A percentile compares a stretch with the other conserved stretches of the same genome.
phyloP scores from a whole-genome alignment of 1,140 invertebrate species.

The Aphelinus certus region DNA sequence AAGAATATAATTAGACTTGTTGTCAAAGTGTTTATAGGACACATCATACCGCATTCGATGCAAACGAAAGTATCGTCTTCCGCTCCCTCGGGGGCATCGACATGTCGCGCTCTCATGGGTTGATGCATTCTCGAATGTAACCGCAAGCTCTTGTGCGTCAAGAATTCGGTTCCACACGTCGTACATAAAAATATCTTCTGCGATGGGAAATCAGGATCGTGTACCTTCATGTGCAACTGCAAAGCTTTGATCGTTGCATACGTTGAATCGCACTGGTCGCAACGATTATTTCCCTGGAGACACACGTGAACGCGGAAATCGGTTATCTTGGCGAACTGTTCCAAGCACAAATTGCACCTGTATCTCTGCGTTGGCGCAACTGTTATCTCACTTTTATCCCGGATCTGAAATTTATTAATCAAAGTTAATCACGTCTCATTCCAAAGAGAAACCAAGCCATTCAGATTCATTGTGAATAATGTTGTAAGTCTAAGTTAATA shows the following conservation, averaged over 20 bases:
- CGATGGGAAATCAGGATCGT: constrained; percentile 49
- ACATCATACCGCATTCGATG: constrained; percentile 57
- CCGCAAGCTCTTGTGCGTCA: constrained; percentile 73
- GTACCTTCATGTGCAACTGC: constrained; percentile 56
- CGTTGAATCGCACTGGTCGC: constrained; percentile 57
- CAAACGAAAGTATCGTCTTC: constrained; percentile 58
- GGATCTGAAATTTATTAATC: constrained; percentile 45
- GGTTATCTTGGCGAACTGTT: constrained; percentile 56
- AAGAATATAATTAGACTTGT: constrained; percentile 14
- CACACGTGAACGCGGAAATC: constrained; percentile 61
- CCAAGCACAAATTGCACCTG: constrained; percentile 59
- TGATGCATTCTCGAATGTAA: constrained; percentile 78
- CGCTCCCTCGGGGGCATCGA: constrained; percentile 66
- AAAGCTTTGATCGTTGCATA: constrained; percentile 60
- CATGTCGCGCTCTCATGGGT: constrained; percentile 70
- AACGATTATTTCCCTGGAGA: constrained; percentile 56
- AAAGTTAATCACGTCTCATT: constrained; percentile 4
- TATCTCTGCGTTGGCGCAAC: constrained; percentile 50
- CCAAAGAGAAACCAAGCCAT: constrained; percentile 4
- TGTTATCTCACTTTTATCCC: constrained; percentile 51
- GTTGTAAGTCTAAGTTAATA: too few species aligned
- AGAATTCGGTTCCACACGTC: constrained; percentile 74
- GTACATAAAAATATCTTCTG: constrained; percentile 65
- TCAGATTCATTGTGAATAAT: too few species aligned
- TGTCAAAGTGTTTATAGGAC: neutral